Conservation (phyloP, 2,113 vertebrate species). For the Phrynosoma blainvillii region DNA sequence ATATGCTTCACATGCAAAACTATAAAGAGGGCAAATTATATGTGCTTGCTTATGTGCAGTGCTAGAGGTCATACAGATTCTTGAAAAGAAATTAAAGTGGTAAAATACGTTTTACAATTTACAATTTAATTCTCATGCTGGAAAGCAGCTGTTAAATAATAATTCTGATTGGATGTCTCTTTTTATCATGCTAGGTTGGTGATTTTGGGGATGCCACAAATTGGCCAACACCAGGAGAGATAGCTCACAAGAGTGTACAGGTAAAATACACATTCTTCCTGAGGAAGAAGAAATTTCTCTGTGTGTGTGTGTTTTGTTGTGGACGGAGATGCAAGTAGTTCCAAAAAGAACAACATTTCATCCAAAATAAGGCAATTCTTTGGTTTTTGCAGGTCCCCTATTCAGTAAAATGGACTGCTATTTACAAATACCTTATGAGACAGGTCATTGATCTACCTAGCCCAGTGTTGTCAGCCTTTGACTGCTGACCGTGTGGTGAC, state of each 20-base stretch:
- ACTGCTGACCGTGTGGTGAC: too few species aligned
- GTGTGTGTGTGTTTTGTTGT: background rate
- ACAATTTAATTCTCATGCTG: background rate
- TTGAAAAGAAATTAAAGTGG: background rate
- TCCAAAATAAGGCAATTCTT: background rate
- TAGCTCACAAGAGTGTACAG: slow-evolving; percentile 94
- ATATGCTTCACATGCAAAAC: background rate
- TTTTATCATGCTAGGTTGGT: slow-evolving; percentile 82
- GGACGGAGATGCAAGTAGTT: background rate
- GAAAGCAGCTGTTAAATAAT: background rate
- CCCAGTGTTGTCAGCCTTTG: too few species aligned
- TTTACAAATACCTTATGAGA: too few species aligned
- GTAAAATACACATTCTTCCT: slow-evolving; percentile 64
- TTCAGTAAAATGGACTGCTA: background rate
- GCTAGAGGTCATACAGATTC: background rate
- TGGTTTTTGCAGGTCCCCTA: background rate
- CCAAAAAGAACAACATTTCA: background rate
- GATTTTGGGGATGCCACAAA: slow-evolving; percentile 96
- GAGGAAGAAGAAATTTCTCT: background rate
- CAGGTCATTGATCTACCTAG: too few species aligned
- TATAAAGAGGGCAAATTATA: background rate
- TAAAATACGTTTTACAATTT: background rate
- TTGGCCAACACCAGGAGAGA: slow-evolving; percentile 98
- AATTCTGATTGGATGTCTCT: slow-evolving; percentile 49
- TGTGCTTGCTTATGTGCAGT: background rate